A percentile compares a stretch with the other conserved stretches of the same genome.
phyloP scores from a whole-genome alignment of 2,113 vertebrate species.

The Eidolon helvum region DNA sequence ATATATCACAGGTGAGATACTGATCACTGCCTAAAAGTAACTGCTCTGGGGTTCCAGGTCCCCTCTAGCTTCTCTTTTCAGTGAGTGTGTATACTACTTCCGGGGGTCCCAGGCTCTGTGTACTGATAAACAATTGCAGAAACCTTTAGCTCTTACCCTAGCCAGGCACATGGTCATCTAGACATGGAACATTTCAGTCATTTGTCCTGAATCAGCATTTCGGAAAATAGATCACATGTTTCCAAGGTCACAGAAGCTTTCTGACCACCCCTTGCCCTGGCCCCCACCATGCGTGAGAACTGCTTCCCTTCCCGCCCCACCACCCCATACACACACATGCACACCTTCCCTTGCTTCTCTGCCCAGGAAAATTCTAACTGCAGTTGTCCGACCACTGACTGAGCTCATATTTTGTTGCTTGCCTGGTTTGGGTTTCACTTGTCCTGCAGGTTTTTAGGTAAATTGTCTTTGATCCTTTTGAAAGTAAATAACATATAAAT shows the following conservation, averaged over 20 bases:
- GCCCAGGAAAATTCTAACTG: background rate
- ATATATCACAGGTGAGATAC: background rate
- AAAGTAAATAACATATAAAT: background rate
- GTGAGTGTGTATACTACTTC: too few species aligned
- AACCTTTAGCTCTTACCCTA: background rate
- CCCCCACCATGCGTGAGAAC: too few species aligned
- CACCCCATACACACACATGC: too few species aligned
- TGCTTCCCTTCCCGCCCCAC: background rate
- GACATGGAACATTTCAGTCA: background rate
- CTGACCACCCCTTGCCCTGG: background rate
- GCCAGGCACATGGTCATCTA: background rate
- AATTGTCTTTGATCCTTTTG: background rate
- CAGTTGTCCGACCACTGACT: background rate
- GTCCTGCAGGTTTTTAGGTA: background rate
- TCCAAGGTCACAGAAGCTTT: background rate
- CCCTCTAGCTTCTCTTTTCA: background rate
- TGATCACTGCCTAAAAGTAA: background rate
- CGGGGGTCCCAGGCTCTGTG: background rate
- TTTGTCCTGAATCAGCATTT: background rate
- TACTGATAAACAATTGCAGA: background rate
- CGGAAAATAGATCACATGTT: background rate
- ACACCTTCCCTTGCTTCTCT: background rate
- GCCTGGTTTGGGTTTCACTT: background rate
- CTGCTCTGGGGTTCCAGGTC: background rate
- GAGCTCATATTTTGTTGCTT: background rate